Evolutionary conservation across 1,140 invertebrate genomes (phyloP).

Genomic region (Ceratitis capitata): DNA sequence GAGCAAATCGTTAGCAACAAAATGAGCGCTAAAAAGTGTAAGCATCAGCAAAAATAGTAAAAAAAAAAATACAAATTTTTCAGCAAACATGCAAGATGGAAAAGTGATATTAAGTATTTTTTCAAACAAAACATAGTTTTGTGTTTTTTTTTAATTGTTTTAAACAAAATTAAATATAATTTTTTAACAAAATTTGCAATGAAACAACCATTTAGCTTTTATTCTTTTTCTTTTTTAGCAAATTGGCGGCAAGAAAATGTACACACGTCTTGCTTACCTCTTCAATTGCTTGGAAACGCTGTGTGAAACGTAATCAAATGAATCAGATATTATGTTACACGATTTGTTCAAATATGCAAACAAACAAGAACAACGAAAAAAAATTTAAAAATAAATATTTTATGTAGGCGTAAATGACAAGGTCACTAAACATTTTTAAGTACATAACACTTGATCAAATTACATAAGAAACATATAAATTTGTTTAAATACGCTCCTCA

Average conservation of each 20-base stretch:
- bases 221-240: background rate
- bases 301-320: conserved; percentile 38
- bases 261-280: conserved; percentile 73
- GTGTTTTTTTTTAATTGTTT: no score
- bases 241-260: conserved; percentile 30
- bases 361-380: background rate
- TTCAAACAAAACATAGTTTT: no score
- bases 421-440: background rate
- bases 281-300: conserved; percentile 78
- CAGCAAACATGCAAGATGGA: background rate
- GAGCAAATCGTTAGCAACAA: conserved; percentile 9
- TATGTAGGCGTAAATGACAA: conserved; percentile 7
- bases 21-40: background rate
- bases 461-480: background rate
- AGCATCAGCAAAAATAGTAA: conserved; percentile 19
- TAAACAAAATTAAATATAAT: background rate
- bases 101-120: conserved; percentile 4
- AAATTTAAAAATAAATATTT: background rate
- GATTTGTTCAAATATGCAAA: conserved; percentile 38
- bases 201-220: conserved; percentile 6
- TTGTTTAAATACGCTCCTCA: background rate
- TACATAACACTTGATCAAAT: background rate
- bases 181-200: conserved; percentile 9
- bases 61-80: background rate
- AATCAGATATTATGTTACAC: conserved; percentile 21